Evolutionary conservation across 2,888 invertebrate genomes (phyloP), one percentile per base, ranked within the genome.

Genomic region (Leptothorax acervorum): DNA sequence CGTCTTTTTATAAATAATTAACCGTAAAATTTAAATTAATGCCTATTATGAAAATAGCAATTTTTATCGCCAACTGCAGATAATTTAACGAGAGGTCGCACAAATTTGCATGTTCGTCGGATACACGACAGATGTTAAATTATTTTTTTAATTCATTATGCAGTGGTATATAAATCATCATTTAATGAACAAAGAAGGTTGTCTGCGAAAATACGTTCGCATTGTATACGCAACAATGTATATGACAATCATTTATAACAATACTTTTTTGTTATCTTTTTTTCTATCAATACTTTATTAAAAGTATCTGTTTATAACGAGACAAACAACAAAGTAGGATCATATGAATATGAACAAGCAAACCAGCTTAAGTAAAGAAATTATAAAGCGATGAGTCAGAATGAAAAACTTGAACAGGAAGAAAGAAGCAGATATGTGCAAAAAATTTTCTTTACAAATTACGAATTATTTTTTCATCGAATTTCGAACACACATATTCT

Each of bases 81-180:
- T 39, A 73, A 73, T 12, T 60, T 45, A 60, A 74, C 8, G 45
- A 45, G 51, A n/a, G 5, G 2, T 55, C 15, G n/a, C 18, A 39
- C 0, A 74, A 74, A 31, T 42, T 45, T 74, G 9, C 23, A 42
- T 28, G 12, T 45, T 74, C 42, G 1, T 28, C 2, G 5, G 31
- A 42, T 31, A 9, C 12, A 28, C 1, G 57, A 45, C 1, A 1
- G 0, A 18, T 15, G 18, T n/a, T 18, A 31, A 57, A 60, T 31
- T 60, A 60, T 74, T 74, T 45, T 60, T 60, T n/a, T 6, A 35
- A 3, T n/a, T 63, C 3, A 45, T 42, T 31, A n/a, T 31, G 8
- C 18, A 73, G 11, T n/a, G 6, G 31, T n/a, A 11, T 31, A 62
- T 75, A 63, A 76, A 76, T 75, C 23, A 63, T 51, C n/a, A 63